Evolutionary conservation across 2,113 vertebrate species (phyloP).

Genomic region (Trinectes maculatus): DNA sequence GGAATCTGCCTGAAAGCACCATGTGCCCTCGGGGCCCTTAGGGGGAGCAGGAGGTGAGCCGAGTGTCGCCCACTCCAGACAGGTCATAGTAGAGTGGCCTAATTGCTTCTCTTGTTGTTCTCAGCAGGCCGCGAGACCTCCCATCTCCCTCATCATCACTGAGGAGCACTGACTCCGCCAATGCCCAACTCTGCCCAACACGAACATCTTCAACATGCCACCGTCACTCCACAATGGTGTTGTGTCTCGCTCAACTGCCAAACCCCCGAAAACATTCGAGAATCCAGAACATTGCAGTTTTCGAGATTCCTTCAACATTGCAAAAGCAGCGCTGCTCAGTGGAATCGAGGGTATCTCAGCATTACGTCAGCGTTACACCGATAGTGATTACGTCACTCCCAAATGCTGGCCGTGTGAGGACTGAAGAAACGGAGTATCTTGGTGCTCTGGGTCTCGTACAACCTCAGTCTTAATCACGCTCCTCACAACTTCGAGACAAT

Average conservation of each 20-base stretch:
- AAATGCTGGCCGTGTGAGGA: conserved; percentile 26
- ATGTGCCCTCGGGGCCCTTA: conserved; percentile 37
- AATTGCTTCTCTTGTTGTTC: conserved; percentile 77
- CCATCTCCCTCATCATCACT: conserved; percentile 59
- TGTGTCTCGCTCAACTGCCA: background rate
- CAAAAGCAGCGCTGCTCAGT: conserved; percentile 24
- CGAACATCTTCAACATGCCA: conserved; percentile 33
- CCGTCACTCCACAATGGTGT: background rate
- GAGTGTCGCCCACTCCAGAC: conserved; percentile 57
- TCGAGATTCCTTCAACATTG: background rate
- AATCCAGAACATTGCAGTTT: conserved; percentile 1
- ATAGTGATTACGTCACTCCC: conserved; percentile 67
- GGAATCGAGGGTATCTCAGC: conserved; percentile 51
- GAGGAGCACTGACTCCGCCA: conserved; percentile 42
- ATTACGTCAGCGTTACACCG: conserved; percentile 70
- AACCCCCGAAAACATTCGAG: conserved; percentile 13
- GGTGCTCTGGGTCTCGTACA: background rate
- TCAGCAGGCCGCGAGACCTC: conserved; percentile 59
- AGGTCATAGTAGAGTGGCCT: conserved; percentile 73
- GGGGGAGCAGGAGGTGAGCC: conserved; percentile 45
- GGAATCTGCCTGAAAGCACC: conserved; percentile 39
- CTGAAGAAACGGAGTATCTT: conserved; percentile 12
- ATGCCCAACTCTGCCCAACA: conserved; percentile 41
- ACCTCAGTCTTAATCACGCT: background rate
- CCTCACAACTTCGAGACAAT: conserved; percentile 19